A percentile compares a stretch with the other conserved stretches of the same genome.
These are phyloP conservation scores for Tychaedon coryphoeus DNA, from an alignment of 2,113 vertebrate species.

Conservation along the genomic window DNA sequence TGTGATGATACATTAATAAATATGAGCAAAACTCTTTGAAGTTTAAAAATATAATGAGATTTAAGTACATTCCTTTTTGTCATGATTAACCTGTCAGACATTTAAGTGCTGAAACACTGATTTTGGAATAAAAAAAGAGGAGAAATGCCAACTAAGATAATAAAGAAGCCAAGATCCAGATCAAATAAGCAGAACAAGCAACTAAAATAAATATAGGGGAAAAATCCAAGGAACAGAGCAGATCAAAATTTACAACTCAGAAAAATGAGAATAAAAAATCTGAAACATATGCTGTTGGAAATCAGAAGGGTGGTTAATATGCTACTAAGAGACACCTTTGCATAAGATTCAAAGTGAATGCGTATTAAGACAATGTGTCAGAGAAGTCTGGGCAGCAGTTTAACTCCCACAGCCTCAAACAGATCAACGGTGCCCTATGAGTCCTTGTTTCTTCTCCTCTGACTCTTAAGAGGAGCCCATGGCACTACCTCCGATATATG, in stretches of 20 bases:
- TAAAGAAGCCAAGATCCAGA: not conserved
- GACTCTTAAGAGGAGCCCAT: not conserved
- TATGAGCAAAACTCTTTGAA: conserved; percentile 60
- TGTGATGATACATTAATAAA: conserved; percentile 56
- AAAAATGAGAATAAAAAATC: not conserved
- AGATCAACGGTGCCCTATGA: not conserved
- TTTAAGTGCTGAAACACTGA: conserved; percentile 15
- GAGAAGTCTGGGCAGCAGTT: not conserved
- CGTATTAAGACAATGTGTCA: not conserved
- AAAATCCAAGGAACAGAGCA: not conserved
- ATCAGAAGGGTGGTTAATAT: not conserved
- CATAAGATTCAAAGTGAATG: not conserved
- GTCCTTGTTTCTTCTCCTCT: not conserved
- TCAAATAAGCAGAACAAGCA: not conserved
- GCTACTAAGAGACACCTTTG: not conserved
- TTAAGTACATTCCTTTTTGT: conserved; percentile 51
- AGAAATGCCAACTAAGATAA: not conserved
- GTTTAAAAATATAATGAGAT: conserved; percentile 46
- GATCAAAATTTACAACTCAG: not conserved
- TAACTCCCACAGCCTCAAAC: not conserved
- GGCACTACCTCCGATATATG: not conserved
- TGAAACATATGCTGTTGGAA: not conserved
- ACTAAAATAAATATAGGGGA: not conserved
- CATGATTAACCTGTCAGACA: conserved; percentile 43
- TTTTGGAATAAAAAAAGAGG: not conserved